Conservation (phyloP, 2,113 vertebrate species). For the Tetraodon nigroviridis region DNA sequence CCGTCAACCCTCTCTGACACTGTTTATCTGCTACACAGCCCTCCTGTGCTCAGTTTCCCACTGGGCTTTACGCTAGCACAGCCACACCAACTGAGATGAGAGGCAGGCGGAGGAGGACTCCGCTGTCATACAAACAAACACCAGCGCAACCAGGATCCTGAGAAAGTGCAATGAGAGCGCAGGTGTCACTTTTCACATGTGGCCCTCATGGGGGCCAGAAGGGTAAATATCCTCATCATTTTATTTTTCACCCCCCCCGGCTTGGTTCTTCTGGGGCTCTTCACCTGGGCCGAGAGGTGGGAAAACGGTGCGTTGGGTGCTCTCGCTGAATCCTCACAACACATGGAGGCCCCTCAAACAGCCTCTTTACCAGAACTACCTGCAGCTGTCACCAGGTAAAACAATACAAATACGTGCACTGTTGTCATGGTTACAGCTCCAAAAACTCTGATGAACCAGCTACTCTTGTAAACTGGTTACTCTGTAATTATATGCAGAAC, state of each 20-base stretch:
- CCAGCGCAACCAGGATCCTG: slow-evolving; percentile 48
- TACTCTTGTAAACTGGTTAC: background rate
- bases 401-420: background rate
- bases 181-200: slow-evolving; percentile 70
- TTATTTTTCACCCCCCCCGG: background rate
- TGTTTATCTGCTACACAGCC: slow-evolving; percentile 62
- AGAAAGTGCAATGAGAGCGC: slow-evolving; percentile 66
- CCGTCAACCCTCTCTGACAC: slow-evolving; percentile 44
- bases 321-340: slow-evolving; percentile 53
- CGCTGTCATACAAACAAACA: slow-evolving; percentile 67
- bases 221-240: slow-evolving; percentile 37
- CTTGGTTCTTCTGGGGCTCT: slow-evolving; percentile 28
- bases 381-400: background rate
- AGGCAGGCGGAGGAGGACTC: slow-evolving; percentile 50
- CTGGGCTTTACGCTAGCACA: slow-evolving; percentile 51
- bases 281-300: slow-evolving; percentile 52
- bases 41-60: slow-evolving; percentile 55
- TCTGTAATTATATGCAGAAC: background rate
- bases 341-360: background rate
- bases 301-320: slow-evolving; percentile 20
- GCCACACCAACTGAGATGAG: slow-evolving; percentile 37
- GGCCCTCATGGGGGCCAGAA: slow-evolving; percentile 46
- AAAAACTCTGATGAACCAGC: background rate
- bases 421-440: background rate
- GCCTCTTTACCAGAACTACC: background rate